These are phyloP conservation scores for Micronycteris hirsuta DNA, from an alignment of 2,113 vertebrate genomes.

Conservation along the genomic window DNA sequence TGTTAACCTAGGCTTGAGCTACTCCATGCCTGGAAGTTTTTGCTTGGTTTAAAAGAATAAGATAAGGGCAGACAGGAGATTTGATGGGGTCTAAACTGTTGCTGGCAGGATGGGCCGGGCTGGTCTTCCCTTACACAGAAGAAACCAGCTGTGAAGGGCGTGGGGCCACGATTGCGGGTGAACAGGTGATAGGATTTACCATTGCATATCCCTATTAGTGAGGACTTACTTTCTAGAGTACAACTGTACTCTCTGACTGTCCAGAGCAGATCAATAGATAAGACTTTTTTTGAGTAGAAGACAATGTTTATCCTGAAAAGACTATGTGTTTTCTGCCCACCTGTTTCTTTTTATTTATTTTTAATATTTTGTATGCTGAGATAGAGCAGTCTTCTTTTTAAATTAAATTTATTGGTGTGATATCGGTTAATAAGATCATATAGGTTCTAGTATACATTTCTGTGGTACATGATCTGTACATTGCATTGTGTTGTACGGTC, in stretches of 20 bases:
- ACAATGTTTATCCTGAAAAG: not conserved
- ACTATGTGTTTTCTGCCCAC: not conserved
- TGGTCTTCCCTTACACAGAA: not conserved
- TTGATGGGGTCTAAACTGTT: rapidly evolving
- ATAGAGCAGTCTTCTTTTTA: no score
- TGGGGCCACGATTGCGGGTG: rapidly evolving
- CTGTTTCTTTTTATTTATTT: not conserved
- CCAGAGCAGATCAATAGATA: not conserved
- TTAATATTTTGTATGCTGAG: no score
- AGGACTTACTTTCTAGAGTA: not conserved
- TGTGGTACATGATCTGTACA: no score
- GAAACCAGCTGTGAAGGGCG: not conserved
- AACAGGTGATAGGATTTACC: not conserved
- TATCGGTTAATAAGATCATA: no score
- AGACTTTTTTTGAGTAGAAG: not conserved
- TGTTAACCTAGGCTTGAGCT: not conserved
- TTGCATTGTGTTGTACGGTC: not conserved
- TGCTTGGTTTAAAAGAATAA: not conserved
- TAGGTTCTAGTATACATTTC: no score
- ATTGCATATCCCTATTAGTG: not conserved
- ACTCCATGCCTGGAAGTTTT: not conserved
- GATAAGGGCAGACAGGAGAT: not conserved
- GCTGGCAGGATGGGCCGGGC: rapidly evolving
- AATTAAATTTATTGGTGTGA: no score
- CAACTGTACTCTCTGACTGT: not conserved